Conservation (phyloP, 1,140 invertebrate genomes). For the Drosophila littoralis region DNA sequence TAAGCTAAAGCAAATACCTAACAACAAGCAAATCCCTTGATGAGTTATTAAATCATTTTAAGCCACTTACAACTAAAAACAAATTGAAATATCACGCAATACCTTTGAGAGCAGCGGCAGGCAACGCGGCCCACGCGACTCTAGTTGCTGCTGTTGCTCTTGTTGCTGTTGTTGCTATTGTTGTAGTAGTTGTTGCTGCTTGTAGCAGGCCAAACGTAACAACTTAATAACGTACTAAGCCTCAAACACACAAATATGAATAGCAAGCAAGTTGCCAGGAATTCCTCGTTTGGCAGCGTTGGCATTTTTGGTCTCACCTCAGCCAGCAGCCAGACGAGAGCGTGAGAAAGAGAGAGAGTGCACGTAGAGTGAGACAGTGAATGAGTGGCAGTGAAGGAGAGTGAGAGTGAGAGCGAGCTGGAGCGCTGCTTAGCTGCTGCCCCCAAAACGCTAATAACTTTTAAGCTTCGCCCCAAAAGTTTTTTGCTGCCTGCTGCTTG, state of each 20-base stretch:
- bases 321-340: constrained; percentile 21
- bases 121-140: constrained; percentile 55
- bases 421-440: constrained; percentile 36
- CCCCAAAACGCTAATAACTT: constrained; percentile 78
- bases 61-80: constrained; percentile 83
- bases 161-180: constrained; percentile 21
- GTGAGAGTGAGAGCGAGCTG: constrained; percentile 15
- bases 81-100: constrained; percentile 83
- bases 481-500: constrained; percentile 55
- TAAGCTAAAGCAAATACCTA: constrained; percentile 76
- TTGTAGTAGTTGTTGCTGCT: constrained; percentile 47
- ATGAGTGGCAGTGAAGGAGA: background rate
- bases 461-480: constrained; percentile 71
- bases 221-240: constrained; percentile 83
- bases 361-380: background rate
- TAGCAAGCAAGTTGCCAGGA: constrained; percentile 59
- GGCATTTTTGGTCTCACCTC: constrained; percentile 68
- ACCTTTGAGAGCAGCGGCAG: constrained; percentile 65
- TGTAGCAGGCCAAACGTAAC: constrained; percentile 79
- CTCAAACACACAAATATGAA: constrained; percentile 82
- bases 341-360: background rate
- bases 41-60: constrained; percentile 83
- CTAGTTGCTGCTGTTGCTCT: constrained; percentile 7
- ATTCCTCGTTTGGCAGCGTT: constrained; percentile 46
- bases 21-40: constrained; percentile 82